phyloP scores from a whole-genome alignment of 2,113 vertebrate species.

The Nesospiza acunhae region DNA sequence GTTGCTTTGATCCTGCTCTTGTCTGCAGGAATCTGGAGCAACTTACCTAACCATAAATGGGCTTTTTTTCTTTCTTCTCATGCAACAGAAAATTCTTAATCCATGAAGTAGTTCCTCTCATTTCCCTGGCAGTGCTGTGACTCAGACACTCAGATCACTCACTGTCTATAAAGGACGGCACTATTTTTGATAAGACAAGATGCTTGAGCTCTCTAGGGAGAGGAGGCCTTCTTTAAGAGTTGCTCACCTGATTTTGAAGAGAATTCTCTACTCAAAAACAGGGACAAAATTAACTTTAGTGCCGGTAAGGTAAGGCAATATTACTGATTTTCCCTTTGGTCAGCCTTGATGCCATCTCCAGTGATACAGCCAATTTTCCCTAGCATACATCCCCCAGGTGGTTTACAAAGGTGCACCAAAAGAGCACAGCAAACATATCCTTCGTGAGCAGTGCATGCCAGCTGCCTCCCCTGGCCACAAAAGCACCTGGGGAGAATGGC shows the following conservation, averaged over 20 bases:
- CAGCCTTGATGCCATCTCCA: neutral
- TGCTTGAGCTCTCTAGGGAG: neutral
- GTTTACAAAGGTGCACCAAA: fast-evolving
- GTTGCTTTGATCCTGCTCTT: neutral
- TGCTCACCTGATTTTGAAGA: neutral
- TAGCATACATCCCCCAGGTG: neutral
- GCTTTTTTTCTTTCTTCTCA: neutral
- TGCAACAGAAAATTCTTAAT: neutral
- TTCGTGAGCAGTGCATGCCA: neutral
- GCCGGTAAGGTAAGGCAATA: neutral
- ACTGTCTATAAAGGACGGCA: neutral
- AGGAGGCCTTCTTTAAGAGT: neutral
- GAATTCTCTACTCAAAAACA: neutral
- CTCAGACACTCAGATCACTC: neutral
- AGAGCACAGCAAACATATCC: neutral
- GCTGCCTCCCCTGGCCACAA: neutral
- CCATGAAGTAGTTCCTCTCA: neutral
- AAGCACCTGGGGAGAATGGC: neutral
- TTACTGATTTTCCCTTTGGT: neutral
- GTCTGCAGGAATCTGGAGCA: neutral
- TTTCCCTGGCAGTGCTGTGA: neutral
- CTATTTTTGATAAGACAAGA: neutral
- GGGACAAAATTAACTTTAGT: neutral
- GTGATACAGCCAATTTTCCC: neutral
- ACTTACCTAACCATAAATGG: neutral